Conservation (phyloP, 2,113 vertebrate species). For the Python bivittatus region DNA sequence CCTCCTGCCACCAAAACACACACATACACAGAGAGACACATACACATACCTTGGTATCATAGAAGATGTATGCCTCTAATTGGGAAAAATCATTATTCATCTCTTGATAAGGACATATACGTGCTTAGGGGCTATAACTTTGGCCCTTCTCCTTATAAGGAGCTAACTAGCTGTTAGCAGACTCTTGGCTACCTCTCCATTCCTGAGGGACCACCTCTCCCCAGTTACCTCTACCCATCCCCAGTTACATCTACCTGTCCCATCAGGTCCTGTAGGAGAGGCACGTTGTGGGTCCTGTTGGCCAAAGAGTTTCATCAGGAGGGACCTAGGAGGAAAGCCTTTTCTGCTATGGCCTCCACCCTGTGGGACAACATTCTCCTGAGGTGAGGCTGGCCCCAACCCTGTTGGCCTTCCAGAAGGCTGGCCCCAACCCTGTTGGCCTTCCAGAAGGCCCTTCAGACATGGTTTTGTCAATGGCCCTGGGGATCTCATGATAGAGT, state of each 20-base stretch:
- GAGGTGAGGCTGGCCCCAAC: background rate
- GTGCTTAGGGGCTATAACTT: background rate
- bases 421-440: background rate
- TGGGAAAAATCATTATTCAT: background rate
- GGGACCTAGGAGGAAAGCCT: background rate
- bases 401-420: background rate
- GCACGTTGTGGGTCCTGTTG: background rate
- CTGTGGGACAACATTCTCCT: background rate
- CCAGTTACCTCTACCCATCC: background rate
- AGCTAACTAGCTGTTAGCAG: background rate
- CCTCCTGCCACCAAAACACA: background rate
- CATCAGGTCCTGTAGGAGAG: background rate
- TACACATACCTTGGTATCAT: background rate
- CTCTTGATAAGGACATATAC: background rate
- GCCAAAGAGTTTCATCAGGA: background rate
- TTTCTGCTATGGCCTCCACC: background rate
- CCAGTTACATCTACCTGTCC: background rate
- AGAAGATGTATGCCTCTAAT: background rate
- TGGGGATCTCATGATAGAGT: background rate
- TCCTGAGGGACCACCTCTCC: background rate
- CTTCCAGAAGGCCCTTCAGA: background rate
- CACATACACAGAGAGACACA: background rate
- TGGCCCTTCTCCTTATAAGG: background rate
- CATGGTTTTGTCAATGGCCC: background rate
- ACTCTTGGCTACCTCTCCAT: background rate